phyloP scores from a whole-genome alignment of 2,113 vertebrate species.

The Mionectes macconnelli region DNA sequence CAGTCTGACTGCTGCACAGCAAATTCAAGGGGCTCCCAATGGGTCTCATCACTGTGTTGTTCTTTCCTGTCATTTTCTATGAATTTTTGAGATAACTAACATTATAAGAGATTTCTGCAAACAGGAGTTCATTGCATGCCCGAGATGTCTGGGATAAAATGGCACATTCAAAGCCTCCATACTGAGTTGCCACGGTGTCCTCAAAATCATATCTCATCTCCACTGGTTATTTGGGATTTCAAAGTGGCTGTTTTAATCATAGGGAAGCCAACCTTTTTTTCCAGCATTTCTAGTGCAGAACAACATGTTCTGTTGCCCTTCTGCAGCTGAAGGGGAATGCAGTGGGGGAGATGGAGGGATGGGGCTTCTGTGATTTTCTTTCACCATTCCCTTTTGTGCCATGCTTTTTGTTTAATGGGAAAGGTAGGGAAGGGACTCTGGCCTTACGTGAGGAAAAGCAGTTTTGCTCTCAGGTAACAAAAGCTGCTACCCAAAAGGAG shows the following conservation, averaged over 20 bases:
- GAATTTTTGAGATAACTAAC: background rate
- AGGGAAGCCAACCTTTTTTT: background rate
- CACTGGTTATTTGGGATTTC: background rate
- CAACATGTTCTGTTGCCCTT: background rate
- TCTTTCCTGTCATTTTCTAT: background rate
- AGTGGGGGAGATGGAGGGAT: rapidly evolving
- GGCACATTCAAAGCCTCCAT: background rate
- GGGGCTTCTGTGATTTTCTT: background rate
- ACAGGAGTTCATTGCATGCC: background rate
- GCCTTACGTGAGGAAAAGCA: background rate
- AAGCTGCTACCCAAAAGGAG: background rate
- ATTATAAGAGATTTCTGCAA: background rate
- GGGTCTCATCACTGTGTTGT: rapidly evolving
- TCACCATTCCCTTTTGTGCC: background rate
- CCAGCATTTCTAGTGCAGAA: background rate
- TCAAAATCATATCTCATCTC: background rate
- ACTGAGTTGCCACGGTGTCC: background rate
- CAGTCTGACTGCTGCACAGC: background rate
- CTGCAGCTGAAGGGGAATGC: background rate
- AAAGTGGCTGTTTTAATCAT: background rate
- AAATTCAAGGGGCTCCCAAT: background rate
- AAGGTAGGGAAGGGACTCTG: background rate
- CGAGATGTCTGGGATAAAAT: background rate
- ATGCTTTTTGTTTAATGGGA: background rate
- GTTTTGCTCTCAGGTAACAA: background rate